Evolutionary conservation across 2,113 vertebrate genomes (phyloP).

Genomic region (Lophochroa leadbeateri): DNA sequence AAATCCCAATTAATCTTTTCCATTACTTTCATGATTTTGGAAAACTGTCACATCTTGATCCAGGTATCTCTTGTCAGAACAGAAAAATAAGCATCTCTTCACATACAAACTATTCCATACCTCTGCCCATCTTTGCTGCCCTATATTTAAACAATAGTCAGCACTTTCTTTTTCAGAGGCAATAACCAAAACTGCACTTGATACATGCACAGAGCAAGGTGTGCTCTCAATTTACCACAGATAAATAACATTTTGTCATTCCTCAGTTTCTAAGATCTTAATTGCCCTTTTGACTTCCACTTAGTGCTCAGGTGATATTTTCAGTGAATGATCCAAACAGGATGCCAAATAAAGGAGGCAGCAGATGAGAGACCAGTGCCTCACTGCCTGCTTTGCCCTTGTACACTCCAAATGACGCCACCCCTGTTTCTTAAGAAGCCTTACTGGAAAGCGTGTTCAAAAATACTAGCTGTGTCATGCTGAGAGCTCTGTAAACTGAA

Average conservation of each 20-base stretch:
- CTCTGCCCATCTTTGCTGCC: not conserved
- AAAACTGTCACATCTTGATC: not conserved
- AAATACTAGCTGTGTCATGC: not conserved
- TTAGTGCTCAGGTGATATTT: not conserved
- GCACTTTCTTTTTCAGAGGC: not conserved
- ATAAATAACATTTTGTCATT: not conserved
- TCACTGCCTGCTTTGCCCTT: not conserved
- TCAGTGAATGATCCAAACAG: not conserved
- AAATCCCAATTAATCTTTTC: not conserved
- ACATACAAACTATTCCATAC: not conserved
- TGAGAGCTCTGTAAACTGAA: not conserved
- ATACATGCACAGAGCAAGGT: not conserved
- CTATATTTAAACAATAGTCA: not conserved
- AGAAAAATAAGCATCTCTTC: not conserved
- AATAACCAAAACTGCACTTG: not conserved
- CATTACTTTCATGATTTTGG: not conserved
- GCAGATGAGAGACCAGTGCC: not conserved
- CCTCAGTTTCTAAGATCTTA: not conserved
- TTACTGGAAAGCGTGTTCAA: not conserved
- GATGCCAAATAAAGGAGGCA: not conserved
- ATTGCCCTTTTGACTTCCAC: not conserved
- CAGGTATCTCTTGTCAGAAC: not conserved
- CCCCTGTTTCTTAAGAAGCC: not conserved
- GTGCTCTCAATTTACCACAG: not conserved
- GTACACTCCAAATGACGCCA: not conserved